Percentiles rank a stretch among this genome's conserved stretches.
These are phyloP conservation scores for Acanthurus tractus DNA, from an alignment of 2,797 vertebrate species.

Conservation along the genomic window DNA sequence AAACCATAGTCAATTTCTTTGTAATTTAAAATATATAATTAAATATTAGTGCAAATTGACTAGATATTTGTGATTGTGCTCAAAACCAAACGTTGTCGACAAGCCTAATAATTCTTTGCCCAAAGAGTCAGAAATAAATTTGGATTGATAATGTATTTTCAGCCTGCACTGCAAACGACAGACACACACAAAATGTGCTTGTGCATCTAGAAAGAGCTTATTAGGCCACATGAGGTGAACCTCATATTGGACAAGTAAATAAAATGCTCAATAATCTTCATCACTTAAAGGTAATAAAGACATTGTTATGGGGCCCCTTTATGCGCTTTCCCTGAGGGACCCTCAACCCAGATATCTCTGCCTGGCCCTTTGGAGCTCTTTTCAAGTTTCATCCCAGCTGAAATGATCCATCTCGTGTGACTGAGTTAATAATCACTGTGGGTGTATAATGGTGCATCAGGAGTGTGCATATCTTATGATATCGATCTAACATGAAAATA, in stretches of 20 bases:
- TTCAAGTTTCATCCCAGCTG: constrained; percentile 67
- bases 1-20: neutral
- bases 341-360: constrained; percentile 64
- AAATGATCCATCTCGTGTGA: constrained; percentile 84
- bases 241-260: constrained; percentile 55
- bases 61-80: neutral
- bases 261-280: constrained; percentile 72
- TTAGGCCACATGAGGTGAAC: constrained; percentile 23
- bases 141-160: neutral
- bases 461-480: constrained; percentile 79
- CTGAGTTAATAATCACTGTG: constrained; percentile 78
- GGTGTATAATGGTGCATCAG: constrained; percentile 71
- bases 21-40: neutral
- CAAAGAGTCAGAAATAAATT: neutral
- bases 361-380: constrained; percentile 51
- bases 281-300: constrained; percentile 65
- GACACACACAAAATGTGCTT: constrained; percentile 2
- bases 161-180: neutral
- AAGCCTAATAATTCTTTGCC: neutral
- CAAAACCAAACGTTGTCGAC: neutral
- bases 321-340: constrained; percentile 75
- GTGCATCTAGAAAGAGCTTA: constrained; percentile 11
- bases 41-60: neutral
- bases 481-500: constrained; percentile 85
- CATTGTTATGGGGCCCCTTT: constrained; percentile 62